Base-by-base conservation (phyloP, 2,797 vertebrate genomes). In the Amblyraja radiata region DNA sequence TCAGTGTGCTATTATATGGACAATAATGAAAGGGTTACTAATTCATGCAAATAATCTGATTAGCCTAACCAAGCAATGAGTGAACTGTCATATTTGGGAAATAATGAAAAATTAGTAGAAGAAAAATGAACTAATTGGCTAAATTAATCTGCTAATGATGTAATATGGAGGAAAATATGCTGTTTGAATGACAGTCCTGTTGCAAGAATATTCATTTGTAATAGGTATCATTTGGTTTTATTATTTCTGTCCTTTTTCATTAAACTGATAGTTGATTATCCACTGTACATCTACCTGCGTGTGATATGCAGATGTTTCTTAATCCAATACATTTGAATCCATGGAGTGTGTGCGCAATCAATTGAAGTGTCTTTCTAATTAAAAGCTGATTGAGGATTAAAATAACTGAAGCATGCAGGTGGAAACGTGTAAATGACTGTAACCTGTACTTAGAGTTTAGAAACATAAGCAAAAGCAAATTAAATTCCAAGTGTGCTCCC, bases 131-230 rank as follows among this genome's bases (percentile, higher is more conserved):
- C 61, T 65, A 32, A 86, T 61, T 63, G 28, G 83, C 14, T 86
- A 86, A 86, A n/a, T 54, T 54, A 25, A 84, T 63, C 36, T 61
- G 54, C 81, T 25, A 84, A 14, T 71, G 5, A 84, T 84, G 58
- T 61, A 58, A 84, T 61, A 25, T 23, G 81, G 81, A 25, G 54
- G 8, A 28, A 86, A 63, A 21, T 18, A 86, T 63, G 28, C 83
- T 63, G n/a, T 25, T n/a, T n/a, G 83, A 86, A 14, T 86, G 83
- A 32, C 28, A 65, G 7, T 86, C 83, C 83, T 86, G 6, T 2
- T 86, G 83, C 61, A 86, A 86, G 83, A 61, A n/a, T 61, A 65
- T 86, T 16, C 28, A 86, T 63, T 84, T 61, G 81, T 84, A 84
- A 84, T 84, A 11, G 54, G 46, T 25, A 28, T 61, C 81, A n/a